These are phyloP conservation scores for Oligia latruncula DNA, from an alignment of 2,888 invertebrate genomes.

Conservation along the genomic window DNA sequence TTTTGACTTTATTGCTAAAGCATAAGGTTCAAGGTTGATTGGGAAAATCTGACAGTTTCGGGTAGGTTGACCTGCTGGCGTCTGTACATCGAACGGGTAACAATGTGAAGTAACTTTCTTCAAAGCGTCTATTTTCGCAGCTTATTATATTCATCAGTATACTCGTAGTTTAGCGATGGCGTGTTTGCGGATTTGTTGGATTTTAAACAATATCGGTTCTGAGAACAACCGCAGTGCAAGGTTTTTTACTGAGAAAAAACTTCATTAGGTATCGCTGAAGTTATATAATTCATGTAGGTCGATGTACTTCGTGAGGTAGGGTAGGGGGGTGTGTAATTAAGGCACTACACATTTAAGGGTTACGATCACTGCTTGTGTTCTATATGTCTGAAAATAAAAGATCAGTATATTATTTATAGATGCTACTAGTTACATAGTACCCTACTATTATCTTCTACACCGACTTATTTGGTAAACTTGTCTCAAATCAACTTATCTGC, in stretches of 20 bases:
- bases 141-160: neutral
- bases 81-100: slow-evolving; percentile 16
- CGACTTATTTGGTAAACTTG: neutral
- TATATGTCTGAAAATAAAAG: neutral
- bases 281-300: slow-evolving; percentile 6
- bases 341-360: neutral
- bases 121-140: slow-evolving; percentile 16
- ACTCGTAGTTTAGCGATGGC: neutral
- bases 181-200: slow-evolving; percentile 2
- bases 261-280: neutral
- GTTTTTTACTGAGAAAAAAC: slow-evolving; percentile 4
- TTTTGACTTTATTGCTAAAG: too few relatives aligned
- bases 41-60: too few relatives aligned
- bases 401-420: neutral
- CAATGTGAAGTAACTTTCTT: neutral
- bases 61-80: too few relatives aligned
- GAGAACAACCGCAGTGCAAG: neutral
- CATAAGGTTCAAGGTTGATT: too few relatives aligned
- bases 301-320: neutral
- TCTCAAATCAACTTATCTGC: too few relatives aligned
- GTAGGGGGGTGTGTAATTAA: neutral
- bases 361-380: neutral
- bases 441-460: neutral
- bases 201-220: slow-evolving; percentile 18
- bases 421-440: neutral